Evolutionary conservation across 2,888 invertebrate genomes (phyloP), one percentile per base, ranked within the genome.

Genomic region (Drosophila leonis): DNA sequence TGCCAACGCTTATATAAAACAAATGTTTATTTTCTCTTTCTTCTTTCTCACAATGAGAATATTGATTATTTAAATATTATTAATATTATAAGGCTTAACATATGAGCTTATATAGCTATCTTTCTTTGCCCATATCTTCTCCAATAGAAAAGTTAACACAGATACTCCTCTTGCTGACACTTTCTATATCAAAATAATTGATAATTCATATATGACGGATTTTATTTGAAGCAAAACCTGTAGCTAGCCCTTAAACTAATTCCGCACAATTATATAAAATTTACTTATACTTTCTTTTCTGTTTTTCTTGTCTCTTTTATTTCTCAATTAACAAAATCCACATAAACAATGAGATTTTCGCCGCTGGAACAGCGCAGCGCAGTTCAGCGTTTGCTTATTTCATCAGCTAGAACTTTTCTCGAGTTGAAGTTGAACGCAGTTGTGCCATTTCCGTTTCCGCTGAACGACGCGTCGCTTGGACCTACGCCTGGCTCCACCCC

Each of bases 361-460:
- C 0, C 18, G n/a, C 31, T 44, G 37, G 52, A 59, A 71, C 48
- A 31, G 49, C 52, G 2, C 46, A 12, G 29, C 18, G n/a, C 46
- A 12, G 29, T 15, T 13, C n/a, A 20, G 2, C 31, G 51, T 24
- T 33, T 51, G 13, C 51, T 33, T 44, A 3, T 31, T 42, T n/a
- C 20, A 6, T 27, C 55, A 39, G 42, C 7, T 2, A 9, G 12
- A 70, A 69, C 49, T 78, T 71, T 80, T 31, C 66, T 65, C 31
- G 46, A 71, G 59, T 54, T 61, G 56, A 78, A 75, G 67, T 75
- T 78, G 41, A 62, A 31, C 57, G 48, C 63, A 72, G 67, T 76
- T 78, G 71, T 62, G 71, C 68, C 62, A 68, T 73, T 83, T 83
- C 80, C 81, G 70, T 52, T 52, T 52, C 35, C 52, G 52, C 24